phyloP scores from a whole-genome alignment of 2,113 vertebrate genomes.

The Ictalurus furcatus region DNA sequence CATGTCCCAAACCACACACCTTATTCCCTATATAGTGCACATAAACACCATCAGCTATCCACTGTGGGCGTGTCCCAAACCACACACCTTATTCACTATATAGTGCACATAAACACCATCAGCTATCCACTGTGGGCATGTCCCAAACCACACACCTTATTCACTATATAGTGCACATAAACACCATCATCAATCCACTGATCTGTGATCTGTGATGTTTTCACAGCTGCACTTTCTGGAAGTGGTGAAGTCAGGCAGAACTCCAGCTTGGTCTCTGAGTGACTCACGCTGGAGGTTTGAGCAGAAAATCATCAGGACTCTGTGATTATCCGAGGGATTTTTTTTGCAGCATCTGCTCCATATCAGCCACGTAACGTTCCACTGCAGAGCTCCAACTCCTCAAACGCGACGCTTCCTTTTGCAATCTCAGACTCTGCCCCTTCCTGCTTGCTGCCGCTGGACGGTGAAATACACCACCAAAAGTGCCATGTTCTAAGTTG shows the following conservation, averaged over 20 bases:
- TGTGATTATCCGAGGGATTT: not conserved
- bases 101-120: not conserved
- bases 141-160: not conserved
- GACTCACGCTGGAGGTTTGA: conserved; percentile 4
- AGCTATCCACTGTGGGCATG: not conserved
- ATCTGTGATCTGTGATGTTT: not conserved
- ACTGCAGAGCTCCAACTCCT: not conserved
- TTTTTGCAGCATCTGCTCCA: conserved; percentile 13
- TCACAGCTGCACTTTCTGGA: conserved; percentile 22
- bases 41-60: not conserved
- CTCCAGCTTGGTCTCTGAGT: conserved; percentile 2
- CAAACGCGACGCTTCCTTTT: not conserved
- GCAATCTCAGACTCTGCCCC: not conserved
- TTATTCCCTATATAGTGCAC: not conserved
- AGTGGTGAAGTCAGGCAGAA: not conserved
- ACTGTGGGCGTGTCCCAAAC: not conserved
- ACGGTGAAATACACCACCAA: not conserved
- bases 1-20: not conserved
- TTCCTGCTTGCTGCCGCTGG: not conserved
- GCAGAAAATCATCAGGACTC: not conserved
- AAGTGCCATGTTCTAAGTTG: too few species aligned
- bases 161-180: not conserved
- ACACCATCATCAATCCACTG: not conserved
- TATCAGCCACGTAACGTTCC: not conserved
- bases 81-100: not conserved